Conservation (phyloP, 2,888 invertebrate species). For the Mantis religiosa region DNA sequence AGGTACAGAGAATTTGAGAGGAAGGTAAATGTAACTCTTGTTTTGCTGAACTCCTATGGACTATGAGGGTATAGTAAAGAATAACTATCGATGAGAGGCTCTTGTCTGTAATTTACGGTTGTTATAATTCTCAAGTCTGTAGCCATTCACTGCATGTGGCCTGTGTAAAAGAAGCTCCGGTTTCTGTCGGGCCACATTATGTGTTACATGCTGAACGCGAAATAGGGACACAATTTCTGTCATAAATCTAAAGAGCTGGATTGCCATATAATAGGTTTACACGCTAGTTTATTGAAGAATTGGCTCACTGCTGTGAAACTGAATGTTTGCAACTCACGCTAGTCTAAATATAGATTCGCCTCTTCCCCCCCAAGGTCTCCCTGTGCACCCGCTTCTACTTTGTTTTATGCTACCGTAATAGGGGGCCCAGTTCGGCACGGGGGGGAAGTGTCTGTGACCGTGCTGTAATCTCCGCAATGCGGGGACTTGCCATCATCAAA, state of each 20-base stretch:
- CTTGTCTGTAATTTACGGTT: too few species aligned
- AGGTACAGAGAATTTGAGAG: too few species aligned
- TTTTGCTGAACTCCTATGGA: too few species aligned
- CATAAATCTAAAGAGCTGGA: neutral
- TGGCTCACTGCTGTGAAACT: neutral
- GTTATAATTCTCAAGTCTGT: too few species aligned
- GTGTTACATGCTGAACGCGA: too few species aligned
- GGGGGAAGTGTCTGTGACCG: neutral
- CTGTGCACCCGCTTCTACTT: neutral
- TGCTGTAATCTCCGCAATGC: neutral
- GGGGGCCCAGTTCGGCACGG: neutral
- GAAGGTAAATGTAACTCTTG: too few species aligned
- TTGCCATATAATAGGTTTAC: neutral
- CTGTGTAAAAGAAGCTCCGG: too few species aligned
- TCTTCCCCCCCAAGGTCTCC: neutral
- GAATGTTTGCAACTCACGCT: neutral
- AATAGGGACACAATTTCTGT: too few species aligned
- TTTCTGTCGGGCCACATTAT: too few species aligned
- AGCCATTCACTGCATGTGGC: too few species aligned
- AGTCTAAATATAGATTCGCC: neutral
- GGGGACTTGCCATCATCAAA: neutral
- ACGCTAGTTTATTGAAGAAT: neutral
- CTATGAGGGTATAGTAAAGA: too few species aligned
- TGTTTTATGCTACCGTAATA: neutral
- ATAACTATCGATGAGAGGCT: too few species aligned